A percentile compares a stretch with the other conserved stretches of the same genome.
phyloP scores from a whole-genome alignment of 2,797 vertebrate genomes.

The Tokudaia tokunoshimensis region DNA sequence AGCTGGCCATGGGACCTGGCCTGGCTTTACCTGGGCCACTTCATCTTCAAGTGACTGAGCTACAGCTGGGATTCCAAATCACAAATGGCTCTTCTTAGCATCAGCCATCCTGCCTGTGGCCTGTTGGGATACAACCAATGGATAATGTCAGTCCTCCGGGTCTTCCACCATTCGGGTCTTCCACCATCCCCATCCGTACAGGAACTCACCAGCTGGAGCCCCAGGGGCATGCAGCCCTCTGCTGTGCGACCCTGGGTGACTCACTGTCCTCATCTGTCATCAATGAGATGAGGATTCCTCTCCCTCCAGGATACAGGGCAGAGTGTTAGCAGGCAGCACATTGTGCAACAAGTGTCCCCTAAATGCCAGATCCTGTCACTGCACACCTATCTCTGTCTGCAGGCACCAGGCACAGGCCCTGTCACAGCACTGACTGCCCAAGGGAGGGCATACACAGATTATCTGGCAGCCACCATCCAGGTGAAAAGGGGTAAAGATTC shows the following conservation, averaged over 20 bases:
- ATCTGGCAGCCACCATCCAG: background rate
- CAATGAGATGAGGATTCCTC: background rate
- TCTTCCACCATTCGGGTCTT: background rate
- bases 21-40: constrained; percentile 83
- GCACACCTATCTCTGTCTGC: rapidly evolving
- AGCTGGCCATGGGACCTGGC: constrained; percentile 83
- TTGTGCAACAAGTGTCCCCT: rapidly evolving
- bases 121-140: constrained; percentile 1
- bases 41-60: constrained; percentile 70
- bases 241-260: background rate
- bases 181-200: background rate
- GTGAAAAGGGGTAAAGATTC: background rate
- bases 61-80: constrained; percentile 70
- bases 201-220: background rate
- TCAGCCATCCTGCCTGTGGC: constrained; percentile 51
- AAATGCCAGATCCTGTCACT: background rate
- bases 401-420: background rate
- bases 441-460: background rate
- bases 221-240: background rate
- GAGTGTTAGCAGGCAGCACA: rapidly evolving
- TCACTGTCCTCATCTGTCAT: background rate
- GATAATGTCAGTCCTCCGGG: background rate
- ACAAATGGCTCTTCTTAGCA: constrained; percentile 39
- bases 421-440: background rate
- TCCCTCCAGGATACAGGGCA: background rate